Evolutionary conservation across 2,113 vertebrate genomes (phyloP), one percentile per base, ranked within the genome.

Genomic region (Corythornis vintsioides): DNA sequence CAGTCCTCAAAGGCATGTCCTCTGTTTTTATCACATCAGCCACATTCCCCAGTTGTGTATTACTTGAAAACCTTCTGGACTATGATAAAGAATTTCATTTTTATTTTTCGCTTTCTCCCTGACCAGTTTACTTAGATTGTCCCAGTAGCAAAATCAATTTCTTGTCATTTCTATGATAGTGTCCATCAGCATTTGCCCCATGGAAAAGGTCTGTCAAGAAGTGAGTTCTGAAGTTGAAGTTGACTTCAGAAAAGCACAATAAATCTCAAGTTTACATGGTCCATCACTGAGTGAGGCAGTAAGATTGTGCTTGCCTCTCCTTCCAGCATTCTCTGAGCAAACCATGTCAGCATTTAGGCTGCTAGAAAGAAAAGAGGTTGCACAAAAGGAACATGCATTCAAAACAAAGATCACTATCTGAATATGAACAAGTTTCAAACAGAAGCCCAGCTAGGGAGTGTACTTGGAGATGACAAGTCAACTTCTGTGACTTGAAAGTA

Each of bases 381-480:
- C 0, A 3, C 31, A 38, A 66, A 61, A 70, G 15, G 59, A 63
- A 50, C 15, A 21, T 8, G 17, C 13, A 2, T 40, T 42, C 4
- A 55, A 56, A 31, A 48, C 13, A 43, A 60, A 57, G 59, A 25
- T 56, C 1, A 0, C 29, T 45, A 22, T n/a, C 65, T 50, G 19
- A 88, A 55, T 20, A 26, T 21, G 13, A 2, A 3, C 13, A 43
- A 4, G 7, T 29, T 93, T 66, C 31, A 48, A 77, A 29, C 14
- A 53, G 50, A 57, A 25, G 3, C 2, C 5, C 10, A 48, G 7
- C 18, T 9, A 5, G 0, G 7, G 15, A 50, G 5, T 18, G 14
- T 14, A n/a, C n/a, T n/a, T n/a, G n/a, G n/a, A n/a, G n/a, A n/a
- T n/a, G n/a, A 26, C 20, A 80, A 56, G 11, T 5, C 69, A 67